Percentiles rank a stretch among this genome's conserved stretches.
phyloP scores from a whole-genome alignment of 2,113 vertebrate genomes.

The Conger conger region DNA sequence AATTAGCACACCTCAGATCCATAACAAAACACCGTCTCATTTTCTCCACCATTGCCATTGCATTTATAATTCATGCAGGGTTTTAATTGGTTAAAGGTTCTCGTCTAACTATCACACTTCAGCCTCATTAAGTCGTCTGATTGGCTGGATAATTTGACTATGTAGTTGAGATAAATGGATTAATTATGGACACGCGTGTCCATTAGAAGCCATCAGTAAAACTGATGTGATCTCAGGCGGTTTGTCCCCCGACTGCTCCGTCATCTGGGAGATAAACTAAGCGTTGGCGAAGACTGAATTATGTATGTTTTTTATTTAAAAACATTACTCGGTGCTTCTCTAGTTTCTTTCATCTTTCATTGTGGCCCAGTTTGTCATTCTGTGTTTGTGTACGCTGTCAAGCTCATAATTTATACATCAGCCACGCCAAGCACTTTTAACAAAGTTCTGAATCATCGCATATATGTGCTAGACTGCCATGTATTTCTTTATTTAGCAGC shows the following conservation, averaged over 20 bases:
- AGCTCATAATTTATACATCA: conserved; percentile 1
- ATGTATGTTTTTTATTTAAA: neutral
- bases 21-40: neutral
- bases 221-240: neutral
- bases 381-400: neutral
- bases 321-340: neutral
- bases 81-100: neutral
- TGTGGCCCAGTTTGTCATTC: neutral
- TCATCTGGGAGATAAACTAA: neutral
- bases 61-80: neutral
- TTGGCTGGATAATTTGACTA: neutral
- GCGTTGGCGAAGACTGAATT: neutral
- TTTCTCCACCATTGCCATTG: neutral
- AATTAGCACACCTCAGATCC: neutral
- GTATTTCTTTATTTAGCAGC: neutral
- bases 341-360: neutral
- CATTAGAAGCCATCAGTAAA: neutral
- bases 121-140: neutral
- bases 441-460: neutral
- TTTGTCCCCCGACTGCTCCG: neutral
- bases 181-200: neutral
- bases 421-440: neutral
- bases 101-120: neutral
- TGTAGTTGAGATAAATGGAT: neutral
- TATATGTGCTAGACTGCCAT: neutral